A percentile compares a stretch with the other conserved stretches of the same genome.
phyloP scores from a whole-genome alignment of 2,888 invertebrate genomes.

The Gymnosoma rotundatum region DNA sequence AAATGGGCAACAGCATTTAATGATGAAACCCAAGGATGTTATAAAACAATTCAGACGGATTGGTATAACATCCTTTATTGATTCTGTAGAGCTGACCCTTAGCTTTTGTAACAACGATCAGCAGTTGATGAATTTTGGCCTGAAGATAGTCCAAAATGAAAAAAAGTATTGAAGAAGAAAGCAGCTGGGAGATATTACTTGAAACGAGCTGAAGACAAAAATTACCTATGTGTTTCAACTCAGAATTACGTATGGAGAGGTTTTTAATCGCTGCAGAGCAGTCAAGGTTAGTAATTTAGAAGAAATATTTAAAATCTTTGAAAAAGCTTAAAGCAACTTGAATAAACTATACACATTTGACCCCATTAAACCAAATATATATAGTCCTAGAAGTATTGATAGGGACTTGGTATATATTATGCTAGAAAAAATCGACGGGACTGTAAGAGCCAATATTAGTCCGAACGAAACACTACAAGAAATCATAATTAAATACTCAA shows the following conservation, averaged over 20 bases:
- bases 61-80: neutral
- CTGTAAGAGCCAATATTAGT: constrained; percentile 7
- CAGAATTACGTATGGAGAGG: constrained; percentile 9
- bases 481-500: constrained; percentile 21
- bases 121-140: constrained; percentile 3
- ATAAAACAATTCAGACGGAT: constrained; percentile 4
- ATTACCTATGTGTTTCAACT: constrained; percentile 1
- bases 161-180: too few species aligned
- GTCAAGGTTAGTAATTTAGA: constrained; percentile 24
- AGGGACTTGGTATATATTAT: neutral
- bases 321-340: constrained; percentile 3
- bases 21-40: constrained; percentile 4
- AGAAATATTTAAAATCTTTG: constrained; percentile 11
- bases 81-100: neutral
- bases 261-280: constrained; percentile 2
- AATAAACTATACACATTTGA: constrained; percentile 13
- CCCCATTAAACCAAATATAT: neutral
- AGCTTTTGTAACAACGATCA: constrained; percentile 4
- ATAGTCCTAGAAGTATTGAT: constrained; percentile 4
- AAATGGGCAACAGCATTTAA: constrained; percentile 7
- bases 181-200: too few species aligned
- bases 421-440: constrained; percentile 7
- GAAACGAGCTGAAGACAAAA: neutral
- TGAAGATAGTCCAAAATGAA: constrained; percentile 1
- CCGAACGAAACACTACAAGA: constrained; percentile 14